Evolutionary conservation across 1,140 invertebrate species (phyloP).

Genomic region (Amphibalanus amphitrite): DNA sequence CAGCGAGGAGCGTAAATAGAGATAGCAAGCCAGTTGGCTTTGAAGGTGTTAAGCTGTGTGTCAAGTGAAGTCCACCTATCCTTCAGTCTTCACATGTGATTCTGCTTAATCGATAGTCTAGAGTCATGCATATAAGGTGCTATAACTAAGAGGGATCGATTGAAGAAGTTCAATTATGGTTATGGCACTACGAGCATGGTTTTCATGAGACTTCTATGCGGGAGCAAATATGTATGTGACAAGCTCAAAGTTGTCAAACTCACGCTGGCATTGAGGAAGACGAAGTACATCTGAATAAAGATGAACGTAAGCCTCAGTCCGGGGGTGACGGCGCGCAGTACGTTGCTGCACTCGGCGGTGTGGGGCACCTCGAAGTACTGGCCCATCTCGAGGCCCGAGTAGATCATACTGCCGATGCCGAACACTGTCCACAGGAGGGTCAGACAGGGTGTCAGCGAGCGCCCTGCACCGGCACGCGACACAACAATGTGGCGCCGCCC

Average conservation of each 20-base stretch:
- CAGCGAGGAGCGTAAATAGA: too few relatives aligned
- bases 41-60: not conserved
- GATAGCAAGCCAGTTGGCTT: not conserved
- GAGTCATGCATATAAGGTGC: too few relatives aligned
- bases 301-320: slow-evolving; percentile 79
- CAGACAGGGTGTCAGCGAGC: not conserved
- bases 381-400: slow-evolving; percentile 80
- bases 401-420: slow-evolving; percentile 86
- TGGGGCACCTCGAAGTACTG: slow-evolving; percentile 77
- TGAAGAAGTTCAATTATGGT: too few relatives aligned
- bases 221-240: too few relatives aligned
- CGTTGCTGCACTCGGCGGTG: slow-evolving; percentile 68
- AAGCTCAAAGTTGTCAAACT: slow-evolving; percentile 12
- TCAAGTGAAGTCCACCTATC: too few relatives aligned
- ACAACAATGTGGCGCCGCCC: too few relatives aligned
- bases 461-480: too few relatives aligned
- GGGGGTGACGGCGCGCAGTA: slow-evolving; percentile 66
- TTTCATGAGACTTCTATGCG: too few relatives aligned
- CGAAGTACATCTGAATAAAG: slow-evolving; percentile 90
- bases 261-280: slow-evolving; percentile 78
- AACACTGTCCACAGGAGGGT: slow-evolving; percentile 43
- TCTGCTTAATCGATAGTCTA: too few relatives aligned
- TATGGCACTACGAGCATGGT: too few relatives aligned
- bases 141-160: too few relatives aligned
- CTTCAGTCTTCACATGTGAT: too few relatives aligned